phyloP scores from a whole-genome alignment of 2,888 invertebrate species.

The Sinopyrophorus schimmeli region DNA sequence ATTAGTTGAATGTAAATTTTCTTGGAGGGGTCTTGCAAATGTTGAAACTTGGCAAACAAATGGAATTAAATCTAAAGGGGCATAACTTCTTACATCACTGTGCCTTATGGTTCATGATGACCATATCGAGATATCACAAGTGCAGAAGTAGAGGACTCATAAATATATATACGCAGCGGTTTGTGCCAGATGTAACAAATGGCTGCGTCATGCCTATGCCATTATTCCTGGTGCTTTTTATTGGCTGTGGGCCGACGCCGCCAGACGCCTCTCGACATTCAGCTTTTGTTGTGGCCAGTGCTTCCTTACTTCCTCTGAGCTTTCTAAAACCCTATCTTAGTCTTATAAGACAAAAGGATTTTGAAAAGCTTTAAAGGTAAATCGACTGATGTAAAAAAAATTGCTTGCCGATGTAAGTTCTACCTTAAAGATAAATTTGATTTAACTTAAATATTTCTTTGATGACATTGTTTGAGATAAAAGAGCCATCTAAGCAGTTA shows the following conservation, averaged over 20 bases:
- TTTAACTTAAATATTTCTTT: conserved; percentile 1
- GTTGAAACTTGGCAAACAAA: neutral
- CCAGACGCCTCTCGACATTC: conserved; percentile 32
- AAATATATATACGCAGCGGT: conserved; percentile 51
- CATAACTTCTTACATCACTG: conserved; percentile 13
- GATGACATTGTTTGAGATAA: conserved; percentile 1
- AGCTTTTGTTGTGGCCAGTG: conserved; percentile 32
- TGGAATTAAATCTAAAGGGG: conserved; percentile 1
- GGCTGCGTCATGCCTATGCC: conserved; percentile 50
- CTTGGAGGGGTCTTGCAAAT: too few relatives aligned
- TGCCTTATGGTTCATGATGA: conserved; percentile 24
- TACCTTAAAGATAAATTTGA: too few relatives aligned
- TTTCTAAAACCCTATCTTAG: conserved; percentile 7
- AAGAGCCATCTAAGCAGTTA: neutral
- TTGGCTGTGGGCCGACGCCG: conserved; percentile 37
- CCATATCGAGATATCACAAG: conserved; percentile 33
- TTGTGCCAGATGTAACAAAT: conserved; percentile 52
- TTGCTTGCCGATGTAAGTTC: too few relatives aligned
- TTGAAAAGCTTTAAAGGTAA: conserved; percentile 11
- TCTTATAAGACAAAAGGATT: conserved; percentile 17
- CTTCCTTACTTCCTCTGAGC: conserved; percentile 19
- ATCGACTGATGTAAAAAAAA: conserved; percentile 7
- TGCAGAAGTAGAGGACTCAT: conserved; percentile 43
- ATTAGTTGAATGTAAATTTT: too few relatives aligned
- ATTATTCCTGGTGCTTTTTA: conserved; percentile 48